These are phyloP conservation scores for Ochotona curzoniae DNA, from an alignment of 2,113 vertebrate species.

Conservation along the genomic window DNA sequence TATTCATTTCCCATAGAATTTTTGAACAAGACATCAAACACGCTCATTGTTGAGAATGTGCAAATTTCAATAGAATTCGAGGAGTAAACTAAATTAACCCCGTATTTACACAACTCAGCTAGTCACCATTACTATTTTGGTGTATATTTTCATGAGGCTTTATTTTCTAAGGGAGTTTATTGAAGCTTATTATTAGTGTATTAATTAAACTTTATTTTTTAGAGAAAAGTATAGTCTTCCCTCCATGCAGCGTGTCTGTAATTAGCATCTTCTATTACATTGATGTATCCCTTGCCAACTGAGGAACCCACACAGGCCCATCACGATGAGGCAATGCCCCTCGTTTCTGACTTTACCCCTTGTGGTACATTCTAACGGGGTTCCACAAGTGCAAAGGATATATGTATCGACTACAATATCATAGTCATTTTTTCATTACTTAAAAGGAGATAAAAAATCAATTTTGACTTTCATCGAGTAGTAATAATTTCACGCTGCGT, in stretches of 20 bases:
- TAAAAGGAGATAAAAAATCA: conserved; percentile 15
- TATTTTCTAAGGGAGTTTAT: background rate
- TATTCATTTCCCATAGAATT: no score
- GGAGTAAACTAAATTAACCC: background rate
- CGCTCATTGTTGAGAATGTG: background rate
- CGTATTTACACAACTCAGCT: background rate
- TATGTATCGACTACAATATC: background rate
- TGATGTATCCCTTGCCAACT: background rate
- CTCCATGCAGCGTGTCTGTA: background rate
- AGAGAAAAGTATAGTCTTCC: no score
- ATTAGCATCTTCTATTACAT: background rate
- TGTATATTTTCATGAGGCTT: conserved; percentile 8
- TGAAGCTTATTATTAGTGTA: no score
- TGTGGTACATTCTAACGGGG: background rate
- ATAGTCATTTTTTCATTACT: background rate
- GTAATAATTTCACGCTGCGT: background rate
- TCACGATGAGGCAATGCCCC: background rate
- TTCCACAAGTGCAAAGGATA: background rate
- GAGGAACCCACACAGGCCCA: background rate
- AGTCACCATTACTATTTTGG: background rate
- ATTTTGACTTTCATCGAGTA: conserved; percentile 10
- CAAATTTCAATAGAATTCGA: conserved; percentile 24
- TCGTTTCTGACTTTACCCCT: background rate
- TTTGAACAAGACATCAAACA: background rate
- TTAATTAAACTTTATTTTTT: no score